phyloP scores from a whole-genome alignment of 2,113 vertebrate species.

The Hippocampus mohnikei region DNA sequence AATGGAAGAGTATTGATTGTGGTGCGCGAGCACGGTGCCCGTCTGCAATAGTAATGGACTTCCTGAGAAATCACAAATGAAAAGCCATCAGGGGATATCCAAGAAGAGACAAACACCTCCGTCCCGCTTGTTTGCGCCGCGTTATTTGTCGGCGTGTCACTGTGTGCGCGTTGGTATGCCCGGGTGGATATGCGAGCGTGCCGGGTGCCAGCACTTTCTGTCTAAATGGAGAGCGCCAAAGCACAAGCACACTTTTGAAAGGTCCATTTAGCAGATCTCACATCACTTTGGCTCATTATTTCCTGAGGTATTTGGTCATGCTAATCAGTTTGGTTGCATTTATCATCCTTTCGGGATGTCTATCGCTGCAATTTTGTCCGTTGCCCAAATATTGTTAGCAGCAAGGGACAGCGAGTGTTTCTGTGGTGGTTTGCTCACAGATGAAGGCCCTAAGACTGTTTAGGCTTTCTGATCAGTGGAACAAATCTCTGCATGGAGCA shows the following conservation, averaged over 20 bases:
- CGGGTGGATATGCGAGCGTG: not conserved
- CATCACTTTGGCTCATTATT: not conserved
- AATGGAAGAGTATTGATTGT: constrained; percentile 72
- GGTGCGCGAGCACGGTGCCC: constrained; percentile 50
- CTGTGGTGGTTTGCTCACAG: not conserved
- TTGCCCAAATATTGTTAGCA: not conserved
- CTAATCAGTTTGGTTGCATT: not conserved
- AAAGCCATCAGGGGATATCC: constrained; percentile 46
- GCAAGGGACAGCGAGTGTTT: not conserved
- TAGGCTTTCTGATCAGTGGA: constrained; percentile 50
- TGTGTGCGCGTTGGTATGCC: too few relatives aligned
- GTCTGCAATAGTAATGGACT: constrained; percentile 70
- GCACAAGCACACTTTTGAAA: not conserved
- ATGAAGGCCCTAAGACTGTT: constrained; percentile 51
- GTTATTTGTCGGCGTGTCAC: constrained; percentile 19
- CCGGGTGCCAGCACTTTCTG: constrained; percentile 13
- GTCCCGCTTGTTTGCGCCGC: constrained; percentile 29
- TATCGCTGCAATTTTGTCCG: not conserved
- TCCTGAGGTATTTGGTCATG: not conserved
- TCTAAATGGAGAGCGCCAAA: constrained; percentile 12
- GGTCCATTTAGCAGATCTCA: not conserved
- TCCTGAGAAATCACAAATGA: constrained; percentile 55
- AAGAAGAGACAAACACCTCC: constrained; percentile 30
- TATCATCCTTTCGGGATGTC: not conserved
- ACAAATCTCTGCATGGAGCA: constrained; percentile 60